Percentiles rank a stretch among this genome's conserved stretches.
Conservation (phyloP, 2,797 vertebrate species). For the Nannoperca obscura region DNA sequence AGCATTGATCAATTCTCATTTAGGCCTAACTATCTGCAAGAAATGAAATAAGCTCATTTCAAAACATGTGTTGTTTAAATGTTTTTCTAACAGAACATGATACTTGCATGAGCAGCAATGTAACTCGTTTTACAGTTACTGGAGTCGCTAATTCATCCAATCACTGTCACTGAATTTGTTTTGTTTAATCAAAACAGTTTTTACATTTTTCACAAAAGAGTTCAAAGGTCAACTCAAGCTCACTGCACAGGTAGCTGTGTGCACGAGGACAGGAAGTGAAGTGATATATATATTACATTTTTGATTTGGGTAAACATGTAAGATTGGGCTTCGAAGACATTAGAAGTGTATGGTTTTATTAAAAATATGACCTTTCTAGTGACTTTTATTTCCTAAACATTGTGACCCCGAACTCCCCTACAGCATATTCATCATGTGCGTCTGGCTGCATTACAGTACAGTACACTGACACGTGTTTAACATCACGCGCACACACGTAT, state of each 20-base stretch:
- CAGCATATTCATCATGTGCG: not conserved
- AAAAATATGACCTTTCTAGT: not conserved
- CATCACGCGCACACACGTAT: not conserved
- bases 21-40: not conserved
- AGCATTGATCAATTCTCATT: not conserved
- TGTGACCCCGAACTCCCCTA: not conserved
- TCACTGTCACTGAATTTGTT: not conserved
- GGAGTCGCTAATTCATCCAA: not conserved
- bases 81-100: not conserved
- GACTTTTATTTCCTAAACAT: not conserved
- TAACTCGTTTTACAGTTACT: not conserved
- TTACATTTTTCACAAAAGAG: not conserved
- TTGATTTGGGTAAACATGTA: not conserved
- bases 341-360: not conserved
- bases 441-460: constrained; percentile 14
- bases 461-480: constrained; percentile 15
- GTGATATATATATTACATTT: not conserved
- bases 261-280: not conserved
- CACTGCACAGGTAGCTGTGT: not conserved
- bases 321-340: not conserved
- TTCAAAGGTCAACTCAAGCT: not conserved
- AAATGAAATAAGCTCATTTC: not conserved
- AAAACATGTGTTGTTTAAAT: not conserved
- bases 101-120: not conserved
- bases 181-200: not conserved